phyloP scores from a whole-genome alignment of 2,797 vertebrate genomes.

The Tapera naevia region DNA sequence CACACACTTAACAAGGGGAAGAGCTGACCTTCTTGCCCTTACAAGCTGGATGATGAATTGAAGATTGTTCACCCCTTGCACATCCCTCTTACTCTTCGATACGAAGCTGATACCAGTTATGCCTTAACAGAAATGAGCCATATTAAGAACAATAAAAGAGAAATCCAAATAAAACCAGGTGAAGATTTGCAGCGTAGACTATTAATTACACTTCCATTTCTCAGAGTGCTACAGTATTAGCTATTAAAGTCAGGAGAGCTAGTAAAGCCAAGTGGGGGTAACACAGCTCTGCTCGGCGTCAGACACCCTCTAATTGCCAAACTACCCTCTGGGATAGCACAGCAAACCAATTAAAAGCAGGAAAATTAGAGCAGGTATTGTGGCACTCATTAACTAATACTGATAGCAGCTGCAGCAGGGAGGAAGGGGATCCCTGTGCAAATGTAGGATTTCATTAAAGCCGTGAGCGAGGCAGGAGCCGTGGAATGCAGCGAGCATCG shows the following conservation, averaged over 20 bases:
- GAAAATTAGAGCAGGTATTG: background rate
- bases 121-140: background rate
- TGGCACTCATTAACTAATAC: background rate
- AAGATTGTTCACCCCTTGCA: background rate
- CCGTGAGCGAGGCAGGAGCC: background rate
- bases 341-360: conserved; percentile 46
- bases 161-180: conserved; percentile 40
- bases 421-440: background rate
- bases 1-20: background rate
- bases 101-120: background rate
- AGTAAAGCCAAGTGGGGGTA: background rate
- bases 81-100: background rate
- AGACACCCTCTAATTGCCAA: conserved; percentile 44
- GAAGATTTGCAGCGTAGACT: background rate
- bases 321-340: background rate
- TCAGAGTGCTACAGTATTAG: background rate
- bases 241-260: background rate
- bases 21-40: background rate
- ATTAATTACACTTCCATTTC: conserved; percentile 39
- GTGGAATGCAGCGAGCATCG: fast-evolving
- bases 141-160: background rate
- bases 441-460: background rate
- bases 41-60: background rate
- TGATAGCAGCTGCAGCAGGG: background rate
- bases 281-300: background rate